These are phyloP conservation scores for Linurgus olivaceus DNA, from an alignment of 2,797 vertebrate genomes.

Conservation along the genomic window DNA sequence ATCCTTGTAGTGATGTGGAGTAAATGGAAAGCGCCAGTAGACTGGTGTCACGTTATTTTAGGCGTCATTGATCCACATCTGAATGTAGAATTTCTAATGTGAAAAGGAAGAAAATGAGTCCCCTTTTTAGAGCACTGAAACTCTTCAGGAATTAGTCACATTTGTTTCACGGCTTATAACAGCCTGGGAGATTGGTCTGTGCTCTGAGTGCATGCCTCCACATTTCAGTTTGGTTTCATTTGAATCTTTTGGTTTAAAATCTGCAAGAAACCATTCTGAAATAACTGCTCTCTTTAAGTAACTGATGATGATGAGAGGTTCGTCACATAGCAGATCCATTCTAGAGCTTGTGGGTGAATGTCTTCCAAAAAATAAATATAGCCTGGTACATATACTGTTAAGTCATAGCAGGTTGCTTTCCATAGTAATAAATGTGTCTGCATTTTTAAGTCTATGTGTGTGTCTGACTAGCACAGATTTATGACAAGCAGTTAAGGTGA, in stretches of 20 bases:
- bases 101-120: neutral
- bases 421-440: neutral
- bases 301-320: neutral
- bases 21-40: neutral
- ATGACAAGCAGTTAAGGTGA: neutral
- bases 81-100: neutral
- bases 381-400: neutral
- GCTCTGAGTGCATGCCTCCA: neutral
- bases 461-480: neutral
- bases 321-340: neutral
- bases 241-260: neutral
- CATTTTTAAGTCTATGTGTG: neutral
- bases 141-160: neutral
- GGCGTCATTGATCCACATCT: neutral
- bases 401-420: neutral
- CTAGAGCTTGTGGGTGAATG: neutral
- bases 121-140: neutral
- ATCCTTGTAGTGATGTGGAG: neutral
- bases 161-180: neutral
- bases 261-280: neutral
- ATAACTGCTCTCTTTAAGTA: neutral
- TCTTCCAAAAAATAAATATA: neutral
- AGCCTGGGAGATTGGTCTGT: neutral
- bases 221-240: neutral
- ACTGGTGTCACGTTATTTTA: fast-evolving